Base-by-base conservation (phyloP, 1,140 invertebrate species). In the Cydia splendana region DNA sequence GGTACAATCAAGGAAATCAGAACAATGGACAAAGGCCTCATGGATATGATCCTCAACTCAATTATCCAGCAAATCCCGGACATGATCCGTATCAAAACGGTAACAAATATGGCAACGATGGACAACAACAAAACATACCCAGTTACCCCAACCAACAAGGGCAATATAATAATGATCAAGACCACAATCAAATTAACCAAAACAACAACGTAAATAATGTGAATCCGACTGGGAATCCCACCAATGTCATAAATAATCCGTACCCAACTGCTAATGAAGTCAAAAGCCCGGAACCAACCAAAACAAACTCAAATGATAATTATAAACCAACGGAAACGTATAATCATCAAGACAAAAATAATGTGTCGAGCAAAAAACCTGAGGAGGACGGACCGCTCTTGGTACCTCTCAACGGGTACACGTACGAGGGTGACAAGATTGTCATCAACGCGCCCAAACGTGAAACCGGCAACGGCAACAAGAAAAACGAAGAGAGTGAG, bases 371-470 rank as follows among this genome's bases (percentile, higher is more conserved):
- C 18, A 78, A 84, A 65, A 75, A 82, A 18, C 76, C 75, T 13
- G 75, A 74, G 9, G 79, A 80, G 2, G 84, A 81, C 71, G 75
- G 74, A 15, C 85, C 87, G 4, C 76, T 81, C 24, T 83, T 84
- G 65, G 76, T 86, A 6, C 84, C 85, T 20, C 79, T 86, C 5
- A 80, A 84, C n/a, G 78, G 80, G 67, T 81, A 82, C 28, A 67
- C 34, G 0, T 83, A 83, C 42, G 79, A 78, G 42, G 80, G 78
- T 65, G 78, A 84, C 48, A 82, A 84, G 76, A 81, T 81, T 18
- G 76, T 79, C 48, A 74, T 82, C 9, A 82, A 80, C 62, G 78
- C 74, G 9, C 90, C 88, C 0, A 90, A 90, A 84, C 81, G 87
- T 76, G 88, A 91, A 57, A 85, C 85, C 1, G 81, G 85, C 45